phyloP scores from a whole-genome alignment of 2,113 vertebrate species.

The Clarias magur region DNA sequence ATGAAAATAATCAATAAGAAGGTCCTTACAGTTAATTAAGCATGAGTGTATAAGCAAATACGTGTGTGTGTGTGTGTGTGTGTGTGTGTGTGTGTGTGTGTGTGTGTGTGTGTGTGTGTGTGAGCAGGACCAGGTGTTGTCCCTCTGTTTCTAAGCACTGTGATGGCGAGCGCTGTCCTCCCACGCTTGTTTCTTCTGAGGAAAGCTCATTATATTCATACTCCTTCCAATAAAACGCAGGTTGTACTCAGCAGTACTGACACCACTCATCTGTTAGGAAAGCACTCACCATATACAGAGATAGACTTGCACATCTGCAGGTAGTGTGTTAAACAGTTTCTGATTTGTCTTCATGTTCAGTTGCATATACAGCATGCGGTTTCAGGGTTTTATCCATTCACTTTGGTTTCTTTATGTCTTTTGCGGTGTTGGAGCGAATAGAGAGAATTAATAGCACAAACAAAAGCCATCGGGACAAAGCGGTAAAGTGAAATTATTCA shows the following conservation, averaged over 20 bases:
- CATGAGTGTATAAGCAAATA: not conserved
- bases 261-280: not conserved
- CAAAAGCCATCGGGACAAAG: not conserved
- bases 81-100: not conserved
- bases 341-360: not conserved
- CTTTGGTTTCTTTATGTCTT: not conserved
- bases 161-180: conserved; percentile 13
- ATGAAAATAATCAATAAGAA: not conserved
- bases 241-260: not conserved
- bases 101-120: not conserved
- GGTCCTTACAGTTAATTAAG: not conserved
- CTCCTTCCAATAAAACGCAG: not conserved
- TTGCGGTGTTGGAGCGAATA: not conserved
- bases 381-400: not conserved
- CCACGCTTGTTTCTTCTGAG: conserved; percentile 3
- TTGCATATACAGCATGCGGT: not conserved
- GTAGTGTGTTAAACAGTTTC: not conserved
- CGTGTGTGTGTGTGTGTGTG: not conserved
- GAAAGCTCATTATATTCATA: conserved; percentile 4
- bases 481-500: not conserved
- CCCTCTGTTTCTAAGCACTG: not conserved
- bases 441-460: not conserved
- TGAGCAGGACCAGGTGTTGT: not conserved
- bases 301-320: not conserved
- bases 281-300: not conserved